A percentile compares a stretch with the other conserved stretches of the same genome.
These are phyloP conservation scores for Tipula unca DNA, from an alignment of 2,888 invertebrate species.

Conservation along the genomic window DNA sequence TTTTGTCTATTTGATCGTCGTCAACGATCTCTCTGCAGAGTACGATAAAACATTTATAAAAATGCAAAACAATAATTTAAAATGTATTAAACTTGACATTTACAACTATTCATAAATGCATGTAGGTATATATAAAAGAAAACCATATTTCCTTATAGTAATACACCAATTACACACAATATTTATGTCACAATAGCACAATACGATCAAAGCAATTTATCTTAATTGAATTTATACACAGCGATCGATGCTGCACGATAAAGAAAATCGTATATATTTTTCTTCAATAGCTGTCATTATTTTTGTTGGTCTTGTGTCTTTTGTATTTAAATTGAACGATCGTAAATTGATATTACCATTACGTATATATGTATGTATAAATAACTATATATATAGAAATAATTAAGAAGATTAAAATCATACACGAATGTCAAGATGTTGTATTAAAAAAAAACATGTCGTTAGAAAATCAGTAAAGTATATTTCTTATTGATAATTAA, in stretches of 20 bases:
- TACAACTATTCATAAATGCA: not conserved
- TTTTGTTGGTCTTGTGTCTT: not conserved
- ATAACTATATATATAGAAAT: not conserved
- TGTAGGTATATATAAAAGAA: too few species aligned
- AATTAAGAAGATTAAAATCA: not conserved
- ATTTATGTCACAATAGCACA: not conserved
- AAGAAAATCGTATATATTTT: not conserved
- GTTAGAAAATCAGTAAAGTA: not conserved
- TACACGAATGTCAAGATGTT: not conserved
- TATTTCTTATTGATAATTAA: not conserved
- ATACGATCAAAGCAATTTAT: not conserved
- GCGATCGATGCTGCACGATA: not conserved
- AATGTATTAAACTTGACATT: not conserved
- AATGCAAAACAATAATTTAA: not conserved
- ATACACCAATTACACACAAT: not conserved
- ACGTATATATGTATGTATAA: too few species aligned
- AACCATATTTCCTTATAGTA: not conserved
- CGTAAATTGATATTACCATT: too few species aligned
- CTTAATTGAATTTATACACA: not conserved
- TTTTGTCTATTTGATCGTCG: too few species aligned
- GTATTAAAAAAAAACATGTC: too few species aligned
- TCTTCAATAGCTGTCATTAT: not conserved
- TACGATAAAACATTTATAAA: too few species aligned
- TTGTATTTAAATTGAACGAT: not conserved
- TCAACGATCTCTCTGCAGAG: too few species aligned